Evolutionary conservation across 1,140 invertebrate genomes (phyloP).

Genomic region (Galendromus occidentalis): DNA sequence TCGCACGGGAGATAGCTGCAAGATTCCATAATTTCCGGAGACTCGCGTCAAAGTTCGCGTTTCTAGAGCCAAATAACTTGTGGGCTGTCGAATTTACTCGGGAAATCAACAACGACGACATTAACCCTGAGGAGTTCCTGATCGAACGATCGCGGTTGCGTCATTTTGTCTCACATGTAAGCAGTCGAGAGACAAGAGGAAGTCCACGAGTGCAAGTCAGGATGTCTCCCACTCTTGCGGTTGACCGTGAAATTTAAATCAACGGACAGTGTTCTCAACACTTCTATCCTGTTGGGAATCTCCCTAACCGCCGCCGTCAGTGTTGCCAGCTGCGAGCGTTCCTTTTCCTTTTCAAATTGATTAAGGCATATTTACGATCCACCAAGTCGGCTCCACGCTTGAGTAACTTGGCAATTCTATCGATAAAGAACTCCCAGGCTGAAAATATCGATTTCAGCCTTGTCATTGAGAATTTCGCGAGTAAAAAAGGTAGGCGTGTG

Average conservation of each 20-base stretch:
- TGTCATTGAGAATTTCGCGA: too few species aligned
- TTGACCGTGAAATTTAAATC: not conserved
- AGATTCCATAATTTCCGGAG: not conserved
- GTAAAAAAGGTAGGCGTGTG: too few species aligned
- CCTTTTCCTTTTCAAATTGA: too few species aligned
- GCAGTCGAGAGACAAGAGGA: not conserved
- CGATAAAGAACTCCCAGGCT: too few species aligned
- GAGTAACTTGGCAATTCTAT: too few species aligned
- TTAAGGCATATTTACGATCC: too few species aligned
- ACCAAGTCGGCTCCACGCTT: too few species aligned
- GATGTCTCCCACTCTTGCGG: not conserved
- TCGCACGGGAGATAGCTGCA: not conserved
- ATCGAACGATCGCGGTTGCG: constrained; percentile 1
- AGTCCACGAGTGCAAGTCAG: not conserved
- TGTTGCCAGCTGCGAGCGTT: too few species aligned
- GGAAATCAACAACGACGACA: not conserved
- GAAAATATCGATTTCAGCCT: too few species aligned
- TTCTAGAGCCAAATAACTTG: not conserved
- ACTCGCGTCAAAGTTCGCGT: too few species aligned
- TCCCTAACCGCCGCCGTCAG: too few species aligned
- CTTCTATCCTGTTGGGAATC: not conserved
- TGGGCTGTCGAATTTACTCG: not conserved
- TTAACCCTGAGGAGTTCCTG: not conserved
- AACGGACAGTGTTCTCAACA: constrained; percentile 3
- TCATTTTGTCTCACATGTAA: not conserved